Evolutionary conservation across 2,797 vertebrate species (phyloP).

Genomic region (Enteromius unitaeniatus): DNA sequence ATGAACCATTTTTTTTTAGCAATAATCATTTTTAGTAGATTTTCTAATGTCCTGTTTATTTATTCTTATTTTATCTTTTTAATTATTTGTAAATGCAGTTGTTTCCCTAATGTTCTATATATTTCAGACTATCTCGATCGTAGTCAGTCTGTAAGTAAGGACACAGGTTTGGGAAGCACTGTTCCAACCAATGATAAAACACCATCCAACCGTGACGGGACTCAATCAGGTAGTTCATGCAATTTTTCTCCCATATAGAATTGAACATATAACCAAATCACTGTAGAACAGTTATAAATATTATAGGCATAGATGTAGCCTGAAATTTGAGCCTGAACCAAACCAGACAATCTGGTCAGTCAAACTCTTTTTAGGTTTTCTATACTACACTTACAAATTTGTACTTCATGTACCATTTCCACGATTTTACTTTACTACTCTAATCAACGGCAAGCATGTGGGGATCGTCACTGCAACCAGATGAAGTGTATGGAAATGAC

Average conservation of each 20-base stretch:
- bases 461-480: no score
- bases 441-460: no score
- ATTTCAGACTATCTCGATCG: slow-evolving; percentile 62
- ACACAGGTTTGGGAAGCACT: slow-evolving; percentile 72
- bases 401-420: not conserved
- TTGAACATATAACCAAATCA: not conserved
- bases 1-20: not conserved
- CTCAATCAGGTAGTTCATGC: slow-evolving; percentile 19
- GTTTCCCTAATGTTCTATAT: slow-evolving; percentile 16
- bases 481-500: not conserved
- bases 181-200: slow-evolving; percentile 63
- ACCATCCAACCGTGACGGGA: slow-evolving; percentile 23
- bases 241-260: not conserved
- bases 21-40: not conserved
- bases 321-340: not conserved
- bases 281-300: not conserved
- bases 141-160: slow-evolving; percentile 70
- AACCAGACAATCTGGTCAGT: no score
- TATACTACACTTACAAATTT: not conserved
- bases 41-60: not conserved
- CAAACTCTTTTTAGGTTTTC: no score
- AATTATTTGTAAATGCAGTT: not conserved
- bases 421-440: no score
- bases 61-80: not conserved
- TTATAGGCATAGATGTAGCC: not conserved